A percentile compares a stretch with the other conserved stretches of the same genome.
Conservation (phyloP, 30 jellyfish, hydroid and myxozoan species). For the Rhopilema esculentum region DNA sequence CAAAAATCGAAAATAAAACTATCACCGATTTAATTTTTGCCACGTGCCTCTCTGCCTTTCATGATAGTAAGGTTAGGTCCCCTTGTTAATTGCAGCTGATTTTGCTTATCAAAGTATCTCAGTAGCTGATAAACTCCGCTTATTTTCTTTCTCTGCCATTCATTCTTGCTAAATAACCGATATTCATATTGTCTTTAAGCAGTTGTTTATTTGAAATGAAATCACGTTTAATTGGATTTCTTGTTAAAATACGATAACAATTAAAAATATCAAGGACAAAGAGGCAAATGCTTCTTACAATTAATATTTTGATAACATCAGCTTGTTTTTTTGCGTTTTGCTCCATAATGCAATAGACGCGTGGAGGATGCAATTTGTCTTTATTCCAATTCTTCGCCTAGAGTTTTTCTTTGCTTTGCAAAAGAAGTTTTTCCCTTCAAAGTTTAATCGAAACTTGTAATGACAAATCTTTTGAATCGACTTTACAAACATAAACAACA, state of each 20-base stretch:
- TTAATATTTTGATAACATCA: neutral
- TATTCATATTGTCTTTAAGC: neutral
- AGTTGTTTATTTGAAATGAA: neutral
- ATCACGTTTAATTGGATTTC: neutral
- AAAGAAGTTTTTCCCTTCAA: neutral
- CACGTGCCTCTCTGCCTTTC: constrained; percentile 27
- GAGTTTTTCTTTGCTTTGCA: neutral
- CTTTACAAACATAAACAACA: too few species aligned
- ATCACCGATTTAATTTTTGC: constrained; percentile 30
- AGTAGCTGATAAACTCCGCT: neutral
- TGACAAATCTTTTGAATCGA: neutral
- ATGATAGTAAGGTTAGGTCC: neutral
- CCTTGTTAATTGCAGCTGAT: neutral
- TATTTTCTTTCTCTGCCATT: neutral
- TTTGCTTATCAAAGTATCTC: neutral
- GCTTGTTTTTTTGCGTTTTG: neutral
- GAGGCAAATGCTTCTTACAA: neutral
- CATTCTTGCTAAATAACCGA: neutral
- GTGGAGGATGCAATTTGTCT: neutral
- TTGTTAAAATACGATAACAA: neutral
- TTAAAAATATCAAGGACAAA: neutral
- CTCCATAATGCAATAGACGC: neutral
- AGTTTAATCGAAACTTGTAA: neutral
- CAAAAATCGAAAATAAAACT: constrained; percentile 30
- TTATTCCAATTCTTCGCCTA: neutral